Conservation (phyloP, 2,888 invertebrate genomes). For the Rhyacophila evoluta region DNA sequence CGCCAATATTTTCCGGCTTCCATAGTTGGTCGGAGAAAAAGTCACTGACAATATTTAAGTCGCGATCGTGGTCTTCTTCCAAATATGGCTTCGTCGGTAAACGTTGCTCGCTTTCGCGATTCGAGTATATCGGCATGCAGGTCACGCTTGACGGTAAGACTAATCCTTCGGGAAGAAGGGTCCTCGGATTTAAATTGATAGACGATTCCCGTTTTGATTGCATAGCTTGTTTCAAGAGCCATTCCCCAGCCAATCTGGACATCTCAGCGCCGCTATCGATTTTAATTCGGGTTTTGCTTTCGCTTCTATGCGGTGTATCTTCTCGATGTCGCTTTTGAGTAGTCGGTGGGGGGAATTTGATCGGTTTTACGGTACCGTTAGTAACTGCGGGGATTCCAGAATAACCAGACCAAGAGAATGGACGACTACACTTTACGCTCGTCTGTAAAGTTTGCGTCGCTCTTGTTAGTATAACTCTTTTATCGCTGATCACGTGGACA, state of each 20-base stretch:
- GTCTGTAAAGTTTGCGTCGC: slow-evolving; percentile 46
- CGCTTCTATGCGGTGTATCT: slow-evolving; percentile 41
- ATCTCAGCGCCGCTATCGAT: slow-evolving; percentile 44
- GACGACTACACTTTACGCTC: slow-evolving; percentile 46
- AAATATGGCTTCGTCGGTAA: background rate
- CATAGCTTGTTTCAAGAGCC: slow-evolving; percentile 55
- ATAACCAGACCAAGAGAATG: slow-evolving; percentile 29
- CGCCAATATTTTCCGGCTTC: slow-evolving; percentile 69
- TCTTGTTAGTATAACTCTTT: slow-evolving; percentile 60
- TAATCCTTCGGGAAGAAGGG: slow-evolving; percentile 63
- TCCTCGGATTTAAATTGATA: slow-evolving; percentile 51
- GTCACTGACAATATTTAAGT: slow-evolving; percentile 67
- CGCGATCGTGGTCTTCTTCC: slow-evolving; percentile 62
- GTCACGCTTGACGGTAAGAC: slow-evolving; percentile 64
- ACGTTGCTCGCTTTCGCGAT: slow-evolving; percentile 49
- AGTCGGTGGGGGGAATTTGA: slow-evolving; percentile 39
- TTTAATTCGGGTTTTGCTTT: slow-evolving; percentile 45
- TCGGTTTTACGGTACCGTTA: slow-evolving; percentile 40
- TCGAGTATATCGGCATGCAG: slow-evolving; percentile 62
- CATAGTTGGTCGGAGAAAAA: slow-evolving; percentile 70
- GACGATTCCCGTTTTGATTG: slow-evolving; percentile 59
- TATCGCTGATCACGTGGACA: slow-evolving; percentile 69
- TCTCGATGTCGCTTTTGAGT: slow-evolving; percentile 54
- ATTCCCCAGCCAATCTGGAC: slow-evolving; percentile 48
- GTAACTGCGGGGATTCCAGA: background rate